Evolutionary conservation across 2,113 vertebrate genomes (phyloP).

Genomic region (Aptenodytes forsteri): DNA sequence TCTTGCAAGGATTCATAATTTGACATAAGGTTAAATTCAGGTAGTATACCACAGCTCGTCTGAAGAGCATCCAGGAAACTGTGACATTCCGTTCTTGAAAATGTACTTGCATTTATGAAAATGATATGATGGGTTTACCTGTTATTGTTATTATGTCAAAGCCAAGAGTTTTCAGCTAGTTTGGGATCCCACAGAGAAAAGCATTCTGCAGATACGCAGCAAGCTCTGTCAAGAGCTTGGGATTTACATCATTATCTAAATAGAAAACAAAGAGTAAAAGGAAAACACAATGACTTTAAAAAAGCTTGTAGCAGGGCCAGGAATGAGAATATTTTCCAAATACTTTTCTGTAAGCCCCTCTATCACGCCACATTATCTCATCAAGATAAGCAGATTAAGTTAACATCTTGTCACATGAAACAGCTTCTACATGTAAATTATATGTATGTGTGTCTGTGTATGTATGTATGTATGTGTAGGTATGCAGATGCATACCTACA

Average conservation of each 20-base stretch:
- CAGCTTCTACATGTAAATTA: background rate
- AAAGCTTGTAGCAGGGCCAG: background rate
- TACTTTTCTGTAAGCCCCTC: background rate
- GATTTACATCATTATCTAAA: background rate
- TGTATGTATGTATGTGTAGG: background rate
- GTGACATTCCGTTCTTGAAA: background rate
- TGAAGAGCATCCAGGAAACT: background rate
- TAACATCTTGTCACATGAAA: background rate
- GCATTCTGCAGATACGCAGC: background rate
- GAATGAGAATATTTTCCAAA: background rate
- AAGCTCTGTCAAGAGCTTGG: background rate
- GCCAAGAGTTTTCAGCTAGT: background rate
- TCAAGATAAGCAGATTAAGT: background rate
- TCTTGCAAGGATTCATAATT: background rate
- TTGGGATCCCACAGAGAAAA: background rate
- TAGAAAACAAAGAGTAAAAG: background rate
- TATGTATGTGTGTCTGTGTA: background rate
- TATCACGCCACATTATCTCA: background rate
- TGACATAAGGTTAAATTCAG: background rate
- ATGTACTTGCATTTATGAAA: background rate
- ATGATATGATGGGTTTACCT: background rate
- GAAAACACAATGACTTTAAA: background rate
- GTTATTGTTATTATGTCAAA: background rate
- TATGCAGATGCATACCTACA: rapidly evolving
- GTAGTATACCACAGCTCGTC: background rate